Conservation (phyloP, 2,797 vertebrate genomes). For the Moxostoma hubbsi region DNA sequence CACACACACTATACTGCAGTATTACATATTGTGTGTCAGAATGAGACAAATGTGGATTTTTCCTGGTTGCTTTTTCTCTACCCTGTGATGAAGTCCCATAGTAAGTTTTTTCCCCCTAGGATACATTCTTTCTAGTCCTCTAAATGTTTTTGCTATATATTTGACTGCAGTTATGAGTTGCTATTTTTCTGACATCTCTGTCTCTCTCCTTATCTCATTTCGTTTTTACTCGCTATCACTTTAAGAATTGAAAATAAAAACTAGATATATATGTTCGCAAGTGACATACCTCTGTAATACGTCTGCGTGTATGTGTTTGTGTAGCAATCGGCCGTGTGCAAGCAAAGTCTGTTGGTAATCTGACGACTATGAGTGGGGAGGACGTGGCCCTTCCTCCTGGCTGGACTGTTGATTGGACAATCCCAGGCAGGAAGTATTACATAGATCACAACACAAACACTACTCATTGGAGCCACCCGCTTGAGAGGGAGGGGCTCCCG, state of each 20-base stretch:
- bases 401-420: constrained; percentile 98
- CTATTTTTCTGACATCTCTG: neutral
- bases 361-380: constrained; percentile 88
- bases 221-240: neutral
- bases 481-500: constrained; percentile 94
- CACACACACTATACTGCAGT: constrained; percentile 64
- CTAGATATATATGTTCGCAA: neutral
- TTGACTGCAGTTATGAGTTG: neutral
- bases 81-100: neutral
- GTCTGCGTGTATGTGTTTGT: constrained; percentile 51
- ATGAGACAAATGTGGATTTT: constrained; percentile 52
- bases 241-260: neutral
- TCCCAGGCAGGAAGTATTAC: constrained; percentile 95
- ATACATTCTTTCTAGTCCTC: constrained; percentile 38
- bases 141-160: neutral
- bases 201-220: neutral
- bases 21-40: constrained; percentile 63
- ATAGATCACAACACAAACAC: constrained; percentile 99
- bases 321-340: constrained; percentile 92
- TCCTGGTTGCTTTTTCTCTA: constrained; percentile 1
- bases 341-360: constrained; percentile 95
- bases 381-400: constrained; percentile 92
- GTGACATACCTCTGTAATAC: neutral
- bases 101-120: constrained; percentile 2
- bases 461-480: constrained; percentile 97